Conservation (phyloP, 2,113 vertebrate species). For the Meriones unguiculatus region DNA sequence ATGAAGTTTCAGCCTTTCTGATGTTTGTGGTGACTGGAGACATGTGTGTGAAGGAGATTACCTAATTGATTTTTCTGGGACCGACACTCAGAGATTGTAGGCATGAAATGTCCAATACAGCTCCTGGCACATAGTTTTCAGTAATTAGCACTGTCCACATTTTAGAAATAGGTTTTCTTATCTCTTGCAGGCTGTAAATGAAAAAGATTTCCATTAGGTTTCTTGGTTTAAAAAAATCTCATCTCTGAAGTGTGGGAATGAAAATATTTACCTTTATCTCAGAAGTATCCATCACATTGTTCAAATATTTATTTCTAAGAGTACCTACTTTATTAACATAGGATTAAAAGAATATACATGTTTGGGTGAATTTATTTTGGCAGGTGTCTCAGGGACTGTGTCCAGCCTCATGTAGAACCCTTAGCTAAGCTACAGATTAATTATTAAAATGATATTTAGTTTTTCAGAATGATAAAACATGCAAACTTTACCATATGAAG, state of each 20-base stretch:
- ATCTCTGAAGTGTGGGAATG: background rate
- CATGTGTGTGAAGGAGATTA: background rate
- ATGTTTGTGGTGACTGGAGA: background rate
- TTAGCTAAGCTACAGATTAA: background rate
- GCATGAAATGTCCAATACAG: background rate
- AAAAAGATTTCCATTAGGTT: background rate
- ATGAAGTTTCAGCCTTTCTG: background rate
- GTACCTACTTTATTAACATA: conserved; percentile 1
- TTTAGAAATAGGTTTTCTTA: background rate
- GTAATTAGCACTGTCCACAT: conserved; percentile 3
- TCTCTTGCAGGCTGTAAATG: conserved; percentile 1
- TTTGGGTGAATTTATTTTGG: conserved; percentile 26
- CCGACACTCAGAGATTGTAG: background rate
- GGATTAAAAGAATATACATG: background rate
- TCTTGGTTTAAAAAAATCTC: background rate
- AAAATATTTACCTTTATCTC: conserved; percentile 20
- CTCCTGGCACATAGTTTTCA: background rate
- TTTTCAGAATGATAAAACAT: background rate
- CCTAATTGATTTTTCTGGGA: conserved; percentile 12
- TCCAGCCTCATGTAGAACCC: background rate
- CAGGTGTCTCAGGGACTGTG: background rate
- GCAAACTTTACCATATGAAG: background rate
- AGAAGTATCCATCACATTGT: background rate
- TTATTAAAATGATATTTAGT: background rate
- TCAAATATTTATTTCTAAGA: conserved; percentile 34